Conservation (phyloP, 92 coral and sea anemone species). For the Palythoa heliodiscus region DNA sequence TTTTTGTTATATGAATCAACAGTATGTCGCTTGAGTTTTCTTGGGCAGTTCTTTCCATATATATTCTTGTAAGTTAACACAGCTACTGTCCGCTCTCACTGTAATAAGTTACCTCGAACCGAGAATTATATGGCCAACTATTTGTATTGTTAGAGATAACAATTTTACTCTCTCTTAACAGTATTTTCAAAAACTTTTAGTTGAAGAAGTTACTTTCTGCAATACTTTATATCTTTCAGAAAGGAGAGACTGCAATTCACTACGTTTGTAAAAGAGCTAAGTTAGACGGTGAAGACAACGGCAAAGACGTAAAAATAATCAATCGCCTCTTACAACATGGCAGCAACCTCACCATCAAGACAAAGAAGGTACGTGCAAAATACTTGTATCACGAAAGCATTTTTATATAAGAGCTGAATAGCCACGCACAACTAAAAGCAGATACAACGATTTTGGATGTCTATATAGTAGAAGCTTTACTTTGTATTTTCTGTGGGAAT, state of each 20-base stretch:
- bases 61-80: too few relatives aligned
- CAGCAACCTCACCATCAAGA: conserved; percentile 69
- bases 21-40: too few relatives aligned
- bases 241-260: conserved; percentile 93
- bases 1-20: too few relatives aligned
- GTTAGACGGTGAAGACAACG: conserved; percentile 46
- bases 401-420: neutral
- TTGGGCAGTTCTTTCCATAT: too few relatives aligned
- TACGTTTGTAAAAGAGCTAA: conserved; percentile 68
- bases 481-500: too few relatives aligned
- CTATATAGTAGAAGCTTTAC: too few relatives aligned
- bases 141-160: neutral
- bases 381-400: neutral
- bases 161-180: neutral
- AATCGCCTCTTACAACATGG: conserved; percentile 76
- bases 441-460: neutral
- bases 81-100: too few relatives aligned
- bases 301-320: conserved; percentile 65
- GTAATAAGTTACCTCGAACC: too few relatives aligned
- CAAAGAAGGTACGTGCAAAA: conserved; percentile 62
- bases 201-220: neutral
- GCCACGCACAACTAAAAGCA: neutral
- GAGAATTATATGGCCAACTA: too few relatives aligned
- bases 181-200: neutral
- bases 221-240: conserved; percentile 42